Base-by-base conservation (phyloP, 2,113 vertebrate species). In the Microcebus ravelobensis region DNA sequence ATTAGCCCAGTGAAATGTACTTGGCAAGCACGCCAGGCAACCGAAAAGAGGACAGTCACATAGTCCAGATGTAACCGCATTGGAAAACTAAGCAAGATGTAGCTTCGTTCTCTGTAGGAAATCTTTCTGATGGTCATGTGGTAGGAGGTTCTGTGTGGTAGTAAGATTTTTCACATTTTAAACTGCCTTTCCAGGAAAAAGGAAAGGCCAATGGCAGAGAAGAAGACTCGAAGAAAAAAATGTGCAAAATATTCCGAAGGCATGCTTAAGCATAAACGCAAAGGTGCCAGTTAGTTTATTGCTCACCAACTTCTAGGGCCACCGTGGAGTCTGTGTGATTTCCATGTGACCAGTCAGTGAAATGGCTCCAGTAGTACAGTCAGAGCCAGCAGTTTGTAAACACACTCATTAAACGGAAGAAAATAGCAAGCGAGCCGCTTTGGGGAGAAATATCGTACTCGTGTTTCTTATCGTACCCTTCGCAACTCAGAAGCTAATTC, bases 1-100 rank as follows among this genome's bases (percentile, higher is more conserved):
- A 99, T 99, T 99, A 99, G 99, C 97, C 98, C 98, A 98, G 99
- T 99, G 97, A 97, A 98, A 99, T 98, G 98, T 98, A 98, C 97
- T 96, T 96, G 98, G 98, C 98, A 98, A 98, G 98, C 98, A 97
- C 98, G 98, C 88, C 79, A 96, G 50, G 18, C 94, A 91, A 17
- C 52, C 79, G 80, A 65, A 73, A 83, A 23, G 18, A 50, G 42
- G 21, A 61, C 29, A 18, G 63, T 95, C 48, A 86, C 76, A 79
- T 14, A 48, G 36, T 90, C 8, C 31, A 68, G 18, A 57, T 5
- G 6, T 29, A 70, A 80, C 29, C 2, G 3, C 6, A 14, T 6
- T 48, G 50, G 39, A 52, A 94, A 86, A 70, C 90, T 59, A 97
- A 67, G 15, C 71, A 91, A 89, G 80, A 91, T 86, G 63, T 42